phyloP scores from a whole-genome alignment of 2,888 invertebrate species.

The Pyrrhia umbra region DNA sequence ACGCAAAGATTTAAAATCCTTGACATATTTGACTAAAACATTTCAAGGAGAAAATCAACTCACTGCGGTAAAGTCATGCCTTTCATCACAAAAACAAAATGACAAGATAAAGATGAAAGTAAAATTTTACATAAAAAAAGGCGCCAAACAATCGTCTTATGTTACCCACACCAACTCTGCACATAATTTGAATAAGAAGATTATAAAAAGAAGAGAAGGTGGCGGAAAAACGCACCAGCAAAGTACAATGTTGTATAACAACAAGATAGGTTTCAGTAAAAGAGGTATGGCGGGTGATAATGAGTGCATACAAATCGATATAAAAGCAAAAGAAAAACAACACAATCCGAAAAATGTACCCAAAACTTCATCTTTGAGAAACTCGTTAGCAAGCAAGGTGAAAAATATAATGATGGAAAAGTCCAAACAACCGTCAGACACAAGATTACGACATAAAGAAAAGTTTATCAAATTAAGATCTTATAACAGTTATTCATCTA shows the following conservation, averaged over 20 bases:
- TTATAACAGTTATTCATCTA: constrained; percentile 17
- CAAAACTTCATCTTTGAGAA: constrained; percentile 7
- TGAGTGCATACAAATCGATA: constrained; percentile 2
- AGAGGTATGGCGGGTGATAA: constrained; percentile 43
- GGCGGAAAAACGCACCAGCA: neutral
- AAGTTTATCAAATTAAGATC: constrained; percentile 19
- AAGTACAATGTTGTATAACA: neutral
- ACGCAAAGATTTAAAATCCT: constrained; percentile 35
- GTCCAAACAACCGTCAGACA: constrained; percentile 26
- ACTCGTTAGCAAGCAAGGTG: constrained; percentile 20
- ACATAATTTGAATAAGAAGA: constrained; percentile 25
- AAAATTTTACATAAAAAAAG: constrained; percentile 32
- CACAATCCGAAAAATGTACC: neutral
- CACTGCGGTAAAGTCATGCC: constrained; percentile 43
- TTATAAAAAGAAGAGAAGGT: neutral
- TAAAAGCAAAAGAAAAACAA: neutral
- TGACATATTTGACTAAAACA: constrained; percentile 16
- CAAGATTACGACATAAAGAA: constrained; percentile 22
- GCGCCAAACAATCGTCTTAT: neutral
- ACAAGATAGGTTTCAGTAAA: constrained; percentile 1
- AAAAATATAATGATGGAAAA: constrained; percentile 35
- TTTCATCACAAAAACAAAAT: constrained; percentile 40
- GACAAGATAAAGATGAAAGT: constrained; percentile 51
- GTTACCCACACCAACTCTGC: constrained; percentile 18
- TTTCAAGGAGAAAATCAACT: neutral